Evolutionary conservation across 2,113 vertebrate species (phyloP), one percentile per base, ranked within the genome.

Genomic region (Pelmatolapia mariae): DNA sequence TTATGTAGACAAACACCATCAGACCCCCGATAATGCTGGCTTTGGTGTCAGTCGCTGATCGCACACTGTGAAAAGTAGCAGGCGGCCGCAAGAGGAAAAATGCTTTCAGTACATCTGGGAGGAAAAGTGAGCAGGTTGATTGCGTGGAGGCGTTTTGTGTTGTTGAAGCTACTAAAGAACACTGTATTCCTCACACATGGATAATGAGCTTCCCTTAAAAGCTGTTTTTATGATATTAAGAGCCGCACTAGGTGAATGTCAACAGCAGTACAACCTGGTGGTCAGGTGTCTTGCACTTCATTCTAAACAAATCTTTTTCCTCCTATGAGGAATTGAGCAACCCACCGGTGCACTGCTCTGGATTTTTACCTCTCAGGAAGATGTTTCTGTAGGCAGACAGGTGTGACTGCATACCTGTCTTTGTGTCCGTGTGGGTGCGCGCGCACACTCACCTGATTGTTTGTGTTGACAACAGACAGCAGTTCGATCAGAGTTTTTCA

Each of bases 1-100:
- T 22, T 38, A 19, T 83, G 12, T 76, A 73, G 19, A 15, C 82
- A 50, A 81, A 83, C 24, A 15, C 84, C 9, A 50, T 53, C 45
- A 22, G 73, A 53, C 80, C 38, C 89, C 29, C 1, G 15, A 83
- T 18, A 66, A 5, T 8, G 0, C 40, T 4, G 16, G 36, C 88
- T 87, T 71, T 38, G 10, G 88, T 54, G 86, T 89, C 92, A 47
- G 78, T 89, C n/a, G 5, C 76, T 45, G 78, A 86, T 89, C 31
- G 80, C 57, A 71, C 93, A 94, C 90, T 89, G 93, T 92, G 92
- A 93, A 91, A 92, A 90, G 15, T 87, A 82, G 85, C 94, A 88
- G 83, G 85, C 63, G 80, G 87, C 84, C 86, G 87, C 93, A 89
- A 89, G 26, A 16, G 80, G 76, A 52, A 1, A 57, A 79, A 86